These are phyloP conservation scores for Avahi laniger DNA, from an alignment of 2,797 vertebrate species.

Conservation along the genomic window DNA sequence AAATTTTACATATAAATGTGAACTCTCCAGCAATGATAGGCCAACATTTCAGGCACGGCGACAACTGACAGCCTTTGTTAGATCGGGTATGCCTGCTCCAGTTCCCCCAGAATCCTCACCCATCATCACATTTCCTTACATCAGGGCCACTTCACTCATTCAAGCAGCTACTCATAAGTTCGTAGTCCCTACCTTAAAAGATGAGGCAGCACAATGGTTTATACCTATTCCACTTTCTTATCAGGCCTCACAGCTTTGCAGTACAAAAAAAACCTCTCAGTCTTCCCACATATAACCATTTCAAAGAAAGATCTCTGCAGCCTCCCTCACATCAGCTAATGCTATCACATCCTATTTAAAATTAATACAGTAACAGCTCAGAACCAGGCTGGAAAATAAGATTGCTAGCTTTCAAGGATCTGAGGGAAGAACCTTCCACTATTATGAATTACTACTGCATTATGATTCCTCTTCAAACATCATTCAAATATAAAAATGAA, in stretches of 20 bases:
- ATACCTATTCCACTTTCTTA: neutral
- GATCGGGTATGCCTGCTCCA: fast-evolving
- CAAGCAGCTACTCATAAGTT: neutral
- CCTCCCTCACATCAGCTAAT: neutral
- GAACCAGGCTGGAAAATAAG: neutral
- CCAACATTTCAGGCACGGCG: neutral
- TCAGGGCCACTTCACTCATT: neutral
- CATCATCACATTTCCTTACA: neutral
- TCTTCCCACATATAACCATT: neutral
- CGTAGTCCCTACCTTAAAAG: neutral
- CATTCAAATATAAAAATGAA: too few species aligned
- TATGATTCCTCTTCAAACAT: too few species aligned
- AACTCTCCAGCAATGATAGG: neutral
- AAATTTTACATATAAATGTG: neutral
- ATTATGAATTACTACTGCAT: neutral
- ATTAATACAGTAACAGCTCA: neutral
- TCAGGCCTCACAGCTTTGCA: neutral
- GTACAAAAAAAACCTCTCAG: neutral
- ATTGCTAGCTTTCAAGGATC: neutral
- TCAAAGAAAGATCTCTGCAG: neutral
- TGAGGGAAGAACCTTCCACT: neutral
- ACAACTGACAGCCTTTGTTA: fast-evolving
- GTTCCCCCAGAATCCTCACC: neutral
- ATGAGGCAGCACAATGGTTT: neutral
- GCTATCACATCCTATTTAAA: neutral